Base-by-base conservation (phyloP, 1,140 invertebrate species). In the Hypsibius dujardini region DNA sequence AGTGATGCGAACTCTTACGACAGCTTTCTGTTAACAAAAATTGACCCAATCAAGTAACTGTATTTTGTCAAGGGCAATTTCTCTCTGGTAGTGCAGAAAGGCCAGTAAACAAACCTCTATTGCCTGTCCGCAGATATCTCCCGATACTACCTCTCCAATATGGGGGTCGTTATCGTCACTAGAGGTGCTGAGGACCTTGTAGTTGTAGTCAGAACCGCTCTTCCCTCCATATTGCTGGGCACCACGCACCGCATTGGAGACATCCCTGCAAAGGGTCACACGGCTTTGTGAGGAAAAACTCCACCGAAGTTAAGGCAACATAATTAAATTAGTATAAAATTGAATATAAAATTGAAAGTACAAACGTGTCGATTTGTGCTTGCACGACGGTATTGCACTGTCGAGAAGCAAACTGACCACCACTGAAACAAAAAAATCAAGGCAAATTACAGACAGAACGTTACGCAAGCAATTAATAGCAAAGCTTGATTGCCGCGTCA, bases 161-260 rank as follows among this genome's bases (percentile, higher is more conserved):
- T 67, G 62, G 3, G 62, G 62, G 45, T 67, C 62, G 42, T 67
- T 67, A 67, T 67, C 62, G 42, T 67, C 62, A 7, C 45, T 12
- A 7, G 3, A 7, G 12, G 42, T 42, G 42, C 12, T 45, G 12
- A 67, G 62, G 12, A 15, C 12, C 42, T 67, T 67, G 42, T 67
- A 67, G 3, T 67, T 45, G 12, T 67, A 15, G 12, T 67, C 62
- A 12, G 42, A 12, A 15, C 3, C 12, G 7, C 62, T 42, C 3
- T 67, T 15, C 3, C 50, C 7, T 56, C 50, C 50, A n/a, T 56
- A 56, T n/a, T 7, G n/a, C 50, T 56, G 7, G 50, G 50, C 50
- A 12, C 50, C 50, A 56, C n/a, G 50, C 7, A 56, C 7, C 50
- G 62, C 3, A 15, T 45, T 67, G 12, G 62, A 67, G 45, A 42